Conservation (phyloP, 2,888 invertebrate species). For the Bellardia pandia region DNA sequence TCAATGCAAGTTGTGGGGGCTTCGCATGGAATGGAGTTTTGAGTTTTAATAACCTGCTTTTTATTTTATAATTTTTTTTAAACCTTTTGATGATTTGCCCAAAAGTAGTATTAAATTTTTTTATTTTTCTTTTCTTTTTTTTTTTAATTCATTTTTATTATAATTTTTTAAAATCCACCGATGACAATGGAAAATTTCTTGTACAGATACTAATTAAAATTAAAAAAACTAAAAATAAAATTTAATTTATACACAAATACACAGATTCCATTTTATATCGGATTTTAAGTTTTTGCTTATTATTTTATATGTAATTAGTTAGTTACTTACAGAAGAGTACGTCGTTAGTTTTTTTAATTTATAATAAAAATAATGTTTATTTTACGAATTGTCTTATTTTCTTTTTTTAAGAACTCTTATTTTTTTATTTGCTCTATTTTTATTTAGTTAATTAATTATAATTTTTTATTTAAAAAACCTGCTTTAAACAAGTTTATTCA, state of each 20-base stretch:
- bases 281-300: neutral
- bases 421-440: no score
- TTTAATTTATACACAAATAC: conserved; percentile 49
- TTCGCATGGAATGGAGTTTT: conserved; percentile 73
- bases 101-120: conserved; percentile 52
- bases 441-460: no score
- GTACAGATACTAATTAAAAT: conserved; percentile 65
- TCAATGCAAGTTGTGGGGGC: conserved; percentile 64
- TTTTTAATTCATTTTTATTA: conserved; percentile 1
- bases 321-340: no score
- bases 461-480: no score
- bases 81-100: conserved; percentile 43
- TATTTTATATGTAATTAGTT: neutral
- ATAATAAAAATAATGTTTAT: no score
- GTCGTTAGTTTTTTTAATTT: no score
- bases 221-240: conserved; percentile 44
- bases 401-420: no score
- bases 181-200: conserved; percentile 46
- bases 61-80: conserved; percentile 41
- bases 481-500: no score
- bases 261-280: neutral
- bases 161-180: conserved; percentile 50
- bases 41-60: conserved; percentile 63
- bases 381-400: no score
- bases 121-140: neutral